phyloP scores from a whole-genome alignment of 2,888 invertebrate genomes.

The Belgica antarctica region DNA sequence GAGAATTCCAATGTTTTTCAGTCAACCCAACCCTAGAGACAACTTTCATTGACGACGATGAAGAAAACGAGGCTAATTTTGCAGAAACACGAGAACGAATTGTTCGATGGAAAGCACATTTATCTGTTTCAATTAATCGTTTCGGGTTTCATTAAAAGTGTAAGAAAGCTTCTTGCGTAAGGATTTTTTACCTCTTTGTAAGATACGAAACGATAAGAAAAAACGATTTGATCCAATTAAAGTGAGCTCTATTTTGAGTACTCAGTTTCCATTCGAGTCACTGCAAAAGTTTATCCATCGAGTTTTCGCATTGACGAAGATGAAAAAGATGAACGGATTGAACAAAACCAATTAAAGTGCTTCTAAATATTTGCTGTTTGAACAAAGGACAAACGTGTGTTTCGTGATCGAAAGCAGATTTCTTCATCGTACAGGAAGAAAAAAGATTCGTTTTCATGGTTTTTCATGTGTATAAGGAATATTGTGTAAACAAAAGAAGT shows the following conservation, averaged over 20 bases:
- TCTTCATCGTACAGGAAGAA: neutral
- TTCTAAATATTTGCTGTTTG: neutral
- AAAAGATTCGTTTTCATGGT: neutral
- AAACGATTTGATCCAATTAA: slow-evolving; percentile 5
- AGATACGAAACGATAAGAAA: neutral
- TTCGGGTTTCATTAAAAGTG: neutral
- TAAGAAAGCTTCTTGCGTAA: neutral
- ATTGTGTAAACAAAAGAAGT: no score
- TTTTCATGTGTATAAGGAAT: neutral
- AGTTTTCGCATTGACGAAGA: neutral
- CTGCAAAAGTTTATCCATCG: neutral
- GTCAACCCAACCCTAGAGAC: slow-evolving; percentile 40
- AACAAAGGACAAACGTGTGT: neutral
- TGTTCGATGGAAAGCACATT: neutral
- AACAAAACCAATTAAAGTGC: slow-evolving; percentile 35
- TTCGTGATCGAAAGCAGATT: neutral
- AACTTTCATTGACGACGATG: neutral
- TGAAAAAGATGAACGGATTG: neutral
- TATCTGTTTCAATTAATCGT: neutral
- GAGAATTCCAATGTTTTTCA: slow-evolving; percentile 15
- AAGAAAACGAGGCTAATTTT: slow-evolving; percentile 26
- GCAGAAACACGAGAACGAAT: neutral
- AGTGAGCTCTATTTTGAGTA: neutral
- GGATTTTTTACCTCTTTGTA: no score
- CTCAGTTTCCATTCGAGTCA: neutral